A percentile compares a stretch with the other conserved stretches of the same genome.
Evolutionary conservation across 2,888 invertebrate genomes (phyloP).

Genomic region (Holacanthella duospinosa): DNA sequence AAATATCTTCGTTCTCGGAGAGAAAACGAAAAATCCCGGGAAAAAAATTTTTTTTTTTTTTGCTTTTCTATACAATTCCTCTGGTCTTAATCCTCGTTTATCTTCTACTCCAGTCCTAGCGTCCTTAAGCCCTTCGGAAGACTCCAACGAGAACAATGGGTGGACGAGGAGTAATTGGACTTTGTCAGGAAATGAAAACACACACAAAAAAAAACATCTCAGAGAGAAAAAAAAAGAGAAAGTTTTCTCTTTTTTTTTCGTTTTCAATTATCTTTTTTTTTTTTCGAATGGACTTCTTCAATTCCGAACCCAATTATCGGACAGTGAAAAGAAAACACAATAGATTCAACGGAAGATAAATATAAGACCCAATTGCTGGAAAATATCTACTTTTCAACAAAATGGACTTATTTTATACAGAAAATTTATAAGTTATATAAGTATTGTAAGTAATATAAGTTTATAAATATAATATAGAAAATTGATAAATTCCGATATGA

Average conservation of each 20-base stretch:
- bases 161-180: conserved; percentile 3
- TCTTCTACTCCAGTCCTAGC: not conserved
- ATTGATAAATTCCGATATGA: no score
- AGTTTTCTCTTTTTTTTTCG: not conserved
- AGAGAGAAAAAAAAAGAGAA: not conserved
- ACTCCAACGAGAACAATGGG: not conserved
- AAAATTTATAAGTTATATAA: no score
- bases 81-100: not conserved
- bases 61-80: not conserved
- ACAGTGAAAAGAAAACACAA: not conserved
- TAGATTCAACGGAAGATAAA: not conserved
- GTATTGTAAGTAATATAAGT: no score
- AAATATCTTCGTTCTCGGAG: no score
- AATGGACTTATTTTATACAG: no score
- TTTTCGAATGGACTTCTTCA: not conserved
- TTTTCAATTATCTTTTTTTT: not conserved
- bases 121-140: not conserved
- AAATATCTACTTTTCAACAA: no score
- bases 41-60: not conserved
- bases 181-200: conserved; percentile 27
- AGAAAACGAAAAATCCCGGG: not conserved
- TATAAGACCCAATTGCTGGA: not conserved
- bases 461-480: no score
- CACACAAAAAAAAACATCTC: conserved; percentile 47
- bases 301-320: not conserved